A percentile compares a stretch with the other conserved stretches of the same genome.
These are phyloP conservation scores for Drosophila tropicalis DNA, from an alignment of 1,140 invertebrate species.

Conservation along the genomic window DNA sequence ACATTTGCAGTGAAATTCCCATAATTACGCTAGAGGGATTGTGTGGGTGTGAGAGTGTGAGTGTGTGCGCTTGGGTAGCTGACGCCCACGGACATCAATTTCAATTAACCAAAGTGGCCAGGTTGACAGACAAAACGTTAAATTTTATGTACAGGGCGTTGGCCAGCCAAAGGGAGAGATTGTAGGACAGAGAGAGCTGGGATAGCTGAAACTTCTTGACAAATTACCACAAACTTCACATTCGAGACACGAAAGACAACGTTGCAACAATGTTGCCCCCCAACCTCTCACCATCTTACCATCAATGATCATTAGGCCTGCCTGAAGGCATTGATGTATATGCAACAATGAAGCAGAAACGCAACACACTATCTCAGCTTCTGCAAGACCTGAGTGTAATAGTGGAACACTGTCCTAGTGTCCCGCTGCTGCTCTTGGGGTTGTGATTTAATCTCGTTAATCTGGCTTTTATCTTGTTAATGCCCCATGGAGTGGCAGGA, in stretches of 20 bases:
- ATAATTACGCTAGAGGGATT: constrained; percentile 47
- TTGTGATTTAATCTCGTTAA: constrained; percentile 75
- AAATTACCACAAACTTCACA: constrained; percentile 48
- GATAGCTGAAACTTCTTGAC: constrained; percentile 35
- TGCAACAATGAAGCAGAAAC: not conserved
- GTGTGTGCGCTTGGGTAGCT: constrained; percentile 27
- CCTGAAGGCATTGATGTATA: constrained; percentile 45
- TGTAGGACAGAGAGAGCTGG: too few relatives aligned
- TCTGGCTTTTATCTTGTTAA: constrained; percentile 73
- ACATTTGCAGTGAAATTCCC: constrained; percentile 11
- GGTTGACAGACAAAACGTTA: constrained; percentile 77
- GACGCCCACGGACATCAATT: constrained; percentile 77
- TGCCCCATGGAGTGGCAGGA: constrained; percentile 32
- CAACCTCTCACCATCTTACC: not conserved
- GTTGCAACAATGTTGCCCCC: constrained; percentile 34
- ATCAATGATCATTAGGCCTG: constrained; percentile 61
- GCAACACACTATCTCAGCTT: not conserved
- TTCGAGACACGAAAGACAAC: constrained; percentile 48
- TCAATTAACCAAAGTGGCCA: constrained; percentile 81
- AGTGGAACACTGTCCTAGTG: too few relatives aligned
- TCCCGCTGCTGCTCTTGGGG: constrained; percentile 1
- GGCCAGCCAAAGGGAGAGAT: constrained; percentile 15
- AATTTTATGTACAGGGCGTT: constrained; percentile 77
- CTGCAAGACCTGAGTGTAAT: not conserved
- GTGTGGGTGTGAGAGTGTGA: constrained; percentile 6